Conservation (phyloP, 2,888 invertebrate genomes). For the Yponomeuta sedellus region DNA sequence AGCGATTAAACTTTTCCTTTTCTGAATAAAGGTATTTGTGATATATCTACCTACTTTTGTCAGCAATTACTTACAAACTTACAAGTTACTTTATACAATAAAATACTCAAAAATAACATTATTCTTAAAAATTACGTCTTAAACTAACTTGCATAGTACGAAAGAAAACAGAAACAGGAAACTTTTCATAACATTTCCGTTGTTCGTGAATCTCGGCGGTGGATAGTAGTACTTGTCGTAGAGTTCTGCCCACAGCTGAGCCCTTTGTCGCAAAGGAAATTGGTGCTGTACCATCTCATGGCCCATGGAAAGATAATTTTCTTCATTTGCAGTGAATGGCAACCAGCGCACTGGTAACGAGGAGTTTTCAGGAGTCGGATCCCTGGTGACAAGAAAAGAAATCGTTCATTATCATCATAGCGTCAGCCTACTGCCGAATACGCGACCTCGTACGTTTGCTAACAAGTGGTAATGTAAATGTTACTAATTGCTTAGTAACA, state of each 20-base stretch:
- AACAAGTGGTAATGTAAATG: too few relatives aligned
- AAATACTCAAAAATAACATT: too few relatives aligned
- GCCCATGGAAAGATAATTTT: background rate
- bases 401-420: too few relatives aligned
- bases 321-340: background rate
- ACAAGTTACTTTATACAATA: too few relatives aligned
- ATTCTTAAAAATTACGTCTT: background rate
- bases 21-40: too few relatives aligned
- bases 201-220: slow-evolving; percentile 9
- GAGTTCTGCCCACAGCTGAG: slow-evolving; percentile 8
- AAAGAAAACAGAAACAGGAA: background rate
- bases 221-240: slow-evolving; percentile 6
- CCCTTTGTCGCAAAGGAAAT: background rate
- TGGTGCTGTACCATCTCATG: background rate
- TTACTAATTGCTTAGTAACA: too few relatives aligned
- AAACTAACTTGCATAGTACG: background rate
- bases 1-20: background rate
- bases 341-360: slow-evolving; percentile 2
- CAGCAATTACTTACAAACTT: too few relatives aligned
- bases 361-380: slow-evolving; percentile 1
- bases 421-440: too few relatives aligned
- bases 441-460: too few relatives aligned
- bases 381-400: background rate
- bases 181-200: background rate
- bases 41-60: too few relatives aligned